Base-by-base conservation (phyloP, 2,113 vertebrate species). In the Eidolon helvum region DNA sequence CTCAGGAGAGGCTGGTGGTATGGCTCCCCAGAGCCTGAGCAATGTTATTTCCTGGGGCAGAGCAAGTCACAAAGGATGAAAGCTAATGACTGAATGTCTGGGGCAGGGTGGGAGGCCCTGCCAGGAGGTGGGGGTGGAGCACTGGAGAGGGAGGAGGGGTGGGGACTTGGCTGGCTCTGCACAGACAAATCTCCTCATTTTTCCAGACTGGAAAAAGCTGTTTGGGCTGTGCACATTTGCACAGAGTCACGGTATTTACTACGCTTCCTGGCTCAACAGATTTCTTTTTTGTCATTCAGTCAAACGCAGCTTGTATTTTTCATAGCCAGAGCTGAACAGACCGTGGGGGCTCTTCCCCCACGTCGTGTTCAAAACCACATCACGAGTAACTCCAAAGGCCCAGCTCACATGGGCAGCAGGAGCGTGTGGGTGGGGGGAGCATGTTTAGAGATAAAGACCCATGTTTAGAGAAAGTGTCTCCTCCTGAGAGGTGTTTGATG, bases 221-320 rank as follows among this genome's bases (percentile, higher is more conserved):
- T 97, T 95, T 97, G 85, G 91, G 97, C 86, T 94, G 95, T 77
- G 95, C 85, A 74, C 83, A 97, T 95, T 98, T 98, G 97, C 98
- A 87, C 96, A 98, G 96, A 90, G 96, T 83, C 97, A 80, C 84
- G 97, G 93, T 98, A 98, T 98, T 98, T 98, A 98, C 98, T 98
- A 96, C 0, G 94, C 95, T 98, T 98, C 97, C 97, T 94, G 87
- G 90, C 96, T 97, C 94, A 65, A 96, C 96, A 98, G 98, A 97
- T 98, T 98, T 98, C 97, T 97, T 97, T 97, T 97, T 96, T 97
- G 98, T 97, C 91, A 98, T 95, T 71, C 97, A 97, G 96, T 96
- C 90, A 98, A 98, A 98, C 93, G 96, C 98, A 98, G 98, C 98
- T 98, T 98, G 98, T 98, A 98, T 98, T 98, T 98, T 98, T 98